phyloP scores from a whole-genome alignment of 2,113 vertebrate species.

The Phrynocephalus versicolor region DNA sequence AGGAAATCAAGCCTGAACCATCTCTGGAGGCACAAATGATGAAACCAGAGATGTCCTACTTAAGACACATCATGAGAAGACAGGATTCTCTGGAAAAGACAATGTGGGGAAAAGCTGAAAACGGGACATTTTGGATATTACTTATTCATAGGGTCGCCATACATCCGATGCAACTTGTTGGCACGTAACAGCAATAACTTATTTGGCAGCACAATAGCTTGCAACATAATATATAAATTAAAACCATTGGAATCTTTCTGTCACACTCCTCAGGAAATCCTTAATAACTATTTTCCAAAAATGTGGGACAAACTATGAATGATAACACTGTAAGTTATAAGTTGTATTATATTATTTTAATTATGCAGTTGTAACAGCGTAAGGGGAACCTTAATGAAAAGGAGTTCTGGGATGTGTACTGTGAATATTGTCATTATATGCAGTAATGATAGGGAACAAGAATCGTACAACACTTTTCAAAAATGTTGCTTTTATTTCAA shows the following conservation, averaged over 20 bases:
- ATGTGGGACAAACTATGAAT: neutral
- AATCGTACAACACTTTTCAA: neutral
- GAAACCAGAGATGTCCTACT: no score
- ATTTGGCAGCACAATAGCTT: neutral
- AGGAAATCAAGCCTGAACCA: no score
- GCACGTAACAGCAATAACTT: neutral
- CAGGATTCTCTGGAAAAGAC: no score
- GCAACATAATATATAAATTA: neutral
- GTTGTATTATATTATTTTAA: neutral
- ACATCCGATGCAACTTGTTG: no score
- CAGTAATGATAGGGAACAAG: neutral
- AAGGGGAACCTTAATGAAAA: neutral
- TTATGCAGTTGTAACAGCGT: neutral
- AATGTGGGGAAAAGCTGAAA: no score
- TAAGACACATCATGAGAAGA: no score
- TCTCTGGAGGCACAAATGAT: no score
- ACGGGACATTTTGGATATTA: no score
- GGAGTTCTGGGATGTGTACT: neutral
- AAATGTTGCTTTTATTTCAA: conserved; percentile 2
- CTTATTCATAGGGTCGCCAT: no score
- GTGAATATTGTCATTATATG: neutral
- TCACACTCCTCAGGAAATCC: neutral
- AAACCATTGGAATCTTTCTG: neutral
- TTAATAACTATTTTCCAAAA: neutral
- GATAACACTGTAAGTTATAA: neutral